Evolutionary conservation across 1,140 invertebrate genomes (phyloP), one percentile per base, ranked within the genome.

Genomic region (Drosophila ogumai): DNA sequence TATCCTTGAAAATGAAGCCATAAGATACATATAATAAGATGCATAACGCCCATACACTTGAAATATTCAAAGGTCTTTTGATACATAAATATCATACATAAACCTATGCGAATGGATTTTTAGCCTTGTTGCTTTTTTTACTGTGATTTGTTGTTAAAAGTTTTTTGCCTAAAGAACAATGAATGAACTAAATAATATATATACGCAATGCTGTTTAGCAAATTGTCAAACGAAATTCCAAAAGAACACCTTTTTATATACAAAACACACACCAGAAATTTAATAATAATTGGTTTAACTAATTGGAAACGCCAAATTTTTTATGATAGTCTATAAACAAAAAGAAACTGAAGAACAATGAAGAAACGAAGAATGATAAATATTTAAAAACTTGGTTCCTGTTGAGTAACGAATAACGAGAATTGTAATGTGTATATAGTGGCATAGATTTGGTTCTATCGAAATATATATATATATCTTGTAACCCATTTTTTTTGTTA

Each of bases 51-150:
- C 7, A 22, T 36, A 36, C 2, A 36, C 10, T 36, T 36, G 10
- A 36, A 10, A 12, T 19, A 44, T 19, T 22, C 10, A 44, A 19
- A 8, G 19, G 22, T 25, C 22, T 8, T 8, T 46, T 46, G 17
- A 19, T 40, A 75, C 38, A 74, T 50, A 28, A 41, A 52, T 58
- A 75, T 12, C 28, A 56, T 56, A 55, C n/a, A 49, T 28, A 47
- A 28, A 69, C 58, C 32, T 46, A 46, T 50, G 73, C 44, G 59
- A 77, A 46, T 64, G 44, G 47, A 68, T 69, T 81, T 79, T 81
- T 78, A 90, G 76, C 84, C 77, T 81, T 84, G 80, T 88, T 87
- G 84, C 85, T 88, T 87, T 86, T 88, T 88, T 72, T 75, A 88
- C 84, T 87, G 84, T 87, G 84, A 87, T 87, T 87, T 87, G 84